A percentile compares a stretch with the other conserved stretches of the same genome.
These are phyloP conservation scores for Microvelia longipes DNA, from an alignment of 1,140 invertebrate species.

Conservation along the genomic window DNA sequence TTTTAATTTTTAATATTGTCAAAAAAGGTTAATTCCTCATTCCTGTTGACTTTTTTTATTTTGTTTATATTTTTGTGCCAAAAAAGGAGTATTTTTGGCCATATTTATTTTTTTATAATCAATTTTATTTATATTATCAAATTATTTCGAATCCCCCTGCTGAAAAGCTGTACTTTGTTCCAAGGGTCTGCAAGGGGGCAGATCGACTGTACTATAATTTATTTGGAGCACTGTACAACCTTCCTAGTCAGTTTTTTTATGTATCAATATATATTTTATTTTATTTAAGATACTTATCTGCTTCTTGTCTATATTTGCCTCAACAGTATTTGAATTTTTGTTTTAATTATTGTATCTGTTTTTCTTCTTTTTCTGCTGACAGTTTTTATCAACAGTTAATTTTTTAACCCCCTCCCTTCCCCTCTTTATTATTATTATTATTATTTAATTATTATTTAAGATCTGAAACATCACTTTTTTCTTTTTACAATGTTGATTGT, in stretches of 20 bases:
- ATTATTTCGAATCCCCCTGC: background rate
- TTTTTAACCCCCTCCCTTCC: background rate
- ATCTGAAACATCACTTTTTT: conserved; percentile 7
- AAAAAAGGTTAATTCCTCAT: too few relatives aligned
- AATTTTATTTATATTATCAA: background rate
- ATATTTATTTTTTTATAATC: conserved; percentile 1
- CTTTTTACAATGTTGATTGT: background rate
- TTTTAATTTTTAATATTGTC: too few relatives aligned
- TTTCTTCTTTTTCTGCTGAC: too few relatives aligned
- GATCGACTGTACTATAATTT: background rate
- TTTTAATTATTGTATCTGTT: too few relatives aligned
- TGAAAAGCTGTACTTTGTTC: conserved; percentile 12
- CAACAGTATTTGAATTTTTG: background rate
- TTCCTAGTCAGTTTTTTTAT: background rate
- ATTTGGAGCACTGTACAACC: background rate
- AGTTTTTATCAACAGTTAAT: too few relatives aligned
- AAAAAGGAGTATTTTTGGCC: too few relatives aligned
- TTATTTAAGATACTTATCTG: background rate
- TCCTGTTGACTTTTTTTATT: too few relatives aligned
- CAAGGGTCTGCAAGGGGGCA: conserved; percentile 6
- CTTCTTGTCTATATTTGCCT: too few relatives aligned
- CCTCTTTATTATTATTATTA: background rate
- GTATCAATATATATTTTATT: background rate
- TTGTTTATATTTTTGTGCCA: too few relatives aligned
- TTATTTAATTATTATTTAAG: background rate